Percentiles rank a stretch among this genome's conserved stretches.
phyloP scores from a whole-genome alignment of 2,888 invertebrate species.

The Auanema sp. region DNA sequence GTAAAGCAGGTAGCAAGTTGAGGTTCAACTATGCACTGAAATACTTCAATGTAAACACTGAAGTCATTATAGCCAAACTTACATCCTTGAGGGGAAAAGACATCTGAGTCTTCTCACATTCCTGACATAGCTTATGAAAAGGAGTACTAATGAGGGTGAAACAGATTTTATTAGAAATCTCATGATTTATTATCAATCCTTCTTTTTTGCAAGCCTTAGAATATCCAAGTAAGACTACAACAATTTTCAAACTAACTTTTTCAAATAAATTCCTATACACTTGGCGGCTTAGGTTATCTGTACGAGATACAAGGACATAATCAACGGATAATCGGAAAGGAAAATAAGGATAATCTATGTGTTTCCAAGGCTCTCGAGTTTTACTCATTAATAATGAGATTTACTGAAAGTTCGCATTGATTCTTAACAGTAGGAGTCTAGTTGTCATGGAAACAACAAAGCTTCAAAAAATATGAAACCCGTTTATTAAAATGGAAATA shows the following conservation, averaged over 20 bases:
- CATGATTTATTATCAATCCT: constrained; percentile 36
- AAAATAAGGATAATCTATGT: constrained; percentile 49
- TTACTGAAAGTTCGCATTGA: too few relatives aligned
- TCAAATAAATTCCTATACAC: constrained; percentile 21
- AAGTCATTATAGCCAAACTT: neutral
- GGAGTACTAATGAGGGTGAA: constrained; percentile 47
- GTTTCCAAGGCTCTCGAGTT: neutral
- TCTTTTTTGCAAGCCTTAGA: constrained; percentile 36
- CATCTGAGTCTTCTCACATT: constrained; percentile 39
- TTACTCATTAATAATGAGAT: neutral
- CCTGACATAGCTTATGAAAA: constrained; percentile 40
- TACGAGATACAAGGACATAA: constrained; percentile 37
- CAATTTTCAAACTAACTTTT: constrained; percentile 13
- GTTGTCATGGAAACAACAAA: neutral
- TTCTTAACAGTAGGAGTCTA: too few relatives aligned
- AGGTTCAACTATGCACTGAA: constrained; percentile 36
- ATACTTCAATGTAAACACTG: neutral
- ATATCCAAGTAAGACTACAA: constrained; percentile 1
- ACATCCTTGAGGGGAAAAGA: constrained; percentile 47
- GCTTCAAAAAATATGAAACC: neutral
- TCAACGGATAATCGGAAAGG: constrained; percentile 46
- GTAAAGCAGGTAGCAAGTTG: constrained; percentile 32
- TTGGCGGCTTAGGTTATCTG: constrained; percentile 24
- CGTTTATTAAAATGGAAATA: neutral
- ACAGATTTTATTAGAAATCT: constrained; percentile 24